phyloP scores from a whole-genome alignment of 2,888 invertebrate species.

The Nemotelus pantherinus region DNA sequence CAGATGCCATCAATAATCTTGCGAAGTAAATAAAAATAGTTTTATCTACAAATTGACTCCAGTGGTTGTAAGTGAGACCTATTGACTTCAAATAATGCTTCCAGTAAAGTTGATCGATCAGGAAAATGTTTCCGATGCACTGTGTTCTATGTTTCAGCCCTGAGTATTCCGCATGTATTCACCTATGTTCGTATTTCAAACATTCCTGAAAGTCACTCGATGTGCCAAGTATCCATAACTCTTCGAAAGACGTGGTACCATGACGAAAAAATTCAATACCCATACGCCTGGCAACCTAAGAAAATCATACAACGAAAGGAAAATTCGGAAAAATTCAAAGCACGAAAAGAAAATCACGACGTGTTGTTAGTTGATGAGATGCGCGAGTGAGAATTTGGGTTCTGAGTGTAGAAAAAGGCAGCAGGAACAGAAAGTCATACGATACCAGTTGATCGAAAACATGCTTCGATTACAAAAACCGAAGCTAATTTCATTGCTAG shows the following conservation, averaged over 20 bases:
- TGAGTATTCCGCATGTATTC: constrained; percentile 37
- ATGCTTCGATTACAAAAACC: neutral
- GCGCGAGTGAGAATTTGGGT: neutral
- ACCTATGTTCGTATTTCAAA: constrained; percentile 38
- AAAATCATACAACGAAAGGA: constrained; percentile 45
- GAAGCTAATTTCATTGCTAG: neutral
- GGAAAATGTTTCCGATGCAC: neutral
- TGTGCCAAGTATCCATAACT: constrained; percentile 36
- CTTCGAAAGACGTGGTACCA: constrained; percentile 9
- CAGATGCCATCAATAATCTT: too few species aligned
- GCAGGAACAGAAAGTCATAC: neutral
- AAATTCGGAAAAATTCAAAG: constrained; percentile 40
- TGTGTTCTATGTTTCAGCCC: constrained; percentile 1
- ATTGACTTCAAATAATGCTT: too few species aligned
- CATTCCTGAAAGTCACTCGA: constrained; percentile 41
- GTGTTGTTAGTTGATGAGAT: neutral
- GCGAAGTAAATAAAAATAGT: neutral
- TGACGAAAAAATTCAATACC: neutral
- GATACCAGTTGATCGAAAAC: constrained; percentile 14
- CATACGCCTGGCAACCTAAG: neutral
- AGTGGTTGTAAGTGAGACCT: too few species aligned
- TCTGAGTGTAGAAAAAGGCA: constrained; percentile 21
- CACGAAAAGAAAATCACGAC: constrained; percentile 44
- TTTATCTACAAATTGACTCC: neutral
- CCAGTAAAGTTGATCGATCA: neutral